These are phyloP conservation scores for Lasioglossum zephyrum DNA, from an alignment of 2,888 invertebrate species.

Conservation along the genomic window DNA sequence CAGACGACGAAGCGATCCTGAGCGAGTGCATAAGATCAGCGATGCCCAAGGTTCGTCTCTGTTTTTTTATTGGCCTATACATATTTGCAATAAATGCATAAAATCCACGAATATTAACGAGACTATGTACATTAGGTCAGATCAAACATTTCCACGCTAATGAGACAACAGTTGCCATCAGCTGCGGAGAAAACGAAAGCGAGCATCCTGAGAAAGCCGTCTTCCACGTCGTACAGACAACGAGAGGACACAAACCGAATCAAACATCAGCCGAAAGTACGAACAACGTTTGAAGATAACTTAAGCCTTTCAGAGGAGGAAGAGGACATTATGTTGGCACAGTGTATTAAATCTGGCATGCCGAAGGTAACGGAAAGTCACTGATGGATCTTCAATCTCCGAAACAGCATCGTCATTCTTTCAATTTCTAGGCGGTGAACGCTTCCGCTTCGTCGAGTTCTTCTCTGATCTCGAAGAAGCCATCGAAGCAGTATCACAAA, in stretches of 20 bases:
- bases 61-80: neutral
- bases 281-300: conserved; percentile 86
- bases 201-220: conserved; percentile 30
- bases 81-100: too few species aligned
- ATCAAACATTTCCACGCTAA: conserved; percentile 52
- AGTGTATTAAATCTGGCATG: conserved; percentile 88
- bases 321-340: conserved; percentile 88
- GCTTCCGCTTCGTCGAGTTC: conserved; percentile 51
- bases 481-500: conserved; percentile 43
- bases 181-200: conserved; percentile 51
- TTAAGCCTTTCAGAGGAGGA: conserved; percentile 86
- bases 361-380: conserved; percentile 85
- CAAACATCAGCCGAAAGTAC: conserved; percentile 44
- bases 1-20: conserved; percentile 88
- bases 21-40: conserved; percentile 89
- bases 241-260: conserved; percentile 44
- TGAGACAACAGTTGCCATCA: conserved; percentile 59
- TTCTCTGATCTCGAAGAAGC: conserved; percentile 38
- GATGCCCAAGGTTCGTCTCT: conserved; percentile 86
- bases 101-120: neutral
- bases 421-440: conserved; percentile 50
- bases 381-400: neutral
- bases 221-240: conserved; percentile 55
- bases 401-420: neutral
- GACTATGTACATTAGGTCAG: conserved; percentile 40